Evolutionary conservation across 2,888 invertebrate genomes (phyloP), one percentile per base, ranked within the genome.

Genomic region (Salpingus planirostris): DNA sequence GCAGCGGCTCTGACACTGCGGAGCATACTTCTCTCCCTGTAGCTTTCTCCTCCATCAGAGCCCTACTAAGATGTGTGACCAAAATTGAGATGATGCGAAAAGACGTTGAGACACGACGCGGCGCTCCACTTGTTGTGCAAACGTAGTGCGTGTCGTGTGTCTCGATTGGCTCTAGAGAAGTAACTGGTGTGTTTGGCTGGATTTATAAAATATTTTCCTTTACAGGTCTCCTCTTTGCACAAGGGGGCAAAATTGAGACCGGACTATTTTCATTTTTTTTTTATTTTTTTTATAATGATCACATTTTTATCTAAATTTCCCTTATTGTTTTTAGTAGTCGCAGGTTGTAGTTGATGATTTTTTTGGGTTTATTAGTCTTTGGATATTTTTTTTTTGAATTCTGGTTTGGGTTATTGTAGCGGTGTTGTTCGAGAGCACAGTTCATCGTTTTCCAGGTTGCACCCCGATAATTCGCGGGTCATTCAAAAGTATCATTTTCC

Each of bases 221-320:
- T 76, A 77, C 82, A 82, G 83, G 80, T 83, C 83, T 84, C 83
- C 84, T 84, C 84, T 84, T 84, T 84, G 83, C 82, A 80, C 76
- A 51, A n/a, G 40, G 70, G 75, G 75, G 78, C 78, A 78, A 79
- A 79, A 76, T 78, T 75, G 79, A 70, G 71, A 71, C 62, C 58
- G 52, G 47, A 40, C 36, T 47, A 27, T 26, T 14, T 13, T 29
- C 11, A 50, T 42, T 50, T 54, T 53, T n/a, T n/a, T n/a, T 54
- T 52, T 44, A 47, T 47, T 53, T 51, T 50, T 6, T 5, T 8
- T n/a, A 13, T 13, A 26, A 26, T 6, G 6, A 12, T 8, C 7
- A 4, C 6, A 12, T 11, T 11, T 21, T 28, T 10, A 3, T 11
- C 8, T 41, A 36, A 37, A 40, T 38, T 31, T 14, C 31, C 26